Evolutionary conservation across 2,888 invertebrate genomes (phyloP).

Genomic region (Eristalis intricaria): DNA sequence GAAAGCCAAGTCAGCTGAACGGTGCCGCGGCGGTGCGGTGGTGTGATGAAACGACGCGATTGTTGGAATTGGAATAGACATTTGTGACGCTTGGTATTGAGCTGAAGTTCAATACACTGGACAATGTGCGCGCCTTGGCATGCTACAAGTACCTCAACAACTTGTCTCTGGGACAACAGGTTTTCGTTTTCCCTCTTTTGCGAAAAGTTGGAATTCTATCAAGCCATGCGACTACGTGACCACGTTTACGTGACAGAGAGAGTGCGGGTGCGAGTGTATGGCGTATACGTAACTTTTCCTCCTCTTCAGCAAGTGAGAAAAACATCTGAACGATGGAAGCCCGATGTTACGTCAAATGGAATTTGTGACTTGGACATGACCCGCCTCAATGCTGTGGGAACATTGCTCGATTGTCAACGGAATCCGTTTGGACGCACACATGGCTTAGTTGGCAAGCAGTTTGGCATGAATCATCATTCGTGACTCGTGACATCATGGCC

Average conservation of each 20-base stretch:
- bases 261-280: neutral
- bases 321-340: neutral
- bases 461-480: neutral
- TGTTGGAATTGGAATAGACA: neutral
- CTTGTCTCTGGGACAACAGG: neutral
- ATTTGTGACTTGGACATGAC: neutral
- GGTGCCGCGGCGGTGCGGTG: neutral
- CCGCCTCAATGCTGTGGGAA: neutral
- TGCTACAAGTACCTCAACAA: neutral
- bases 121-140: conserved; percentile 1
- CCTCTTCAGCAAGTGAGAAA: neutral
- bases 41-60: conserved; percentile 24
- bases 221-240: conserved; percentile 33
- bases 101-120: conserved; percentile 11
- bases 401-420: neutral
- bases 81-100: neutral
- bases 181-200: neutral
- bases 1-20: conserved; percentile 1
- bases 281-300: neutral
- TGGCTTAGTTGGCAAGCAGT: neutral
- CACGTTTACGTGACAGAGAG: neutral
- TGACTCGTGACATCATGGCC: conserved; percentile 1
- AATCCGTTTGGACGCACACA: neutral
- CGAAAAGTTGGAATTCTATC: conserved; percentile 51
- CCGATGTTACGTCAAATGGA: neutral